Conservation (phyloP, 2,888 invertebrate genomes). For the Lamellibrachia columna region DNA sequence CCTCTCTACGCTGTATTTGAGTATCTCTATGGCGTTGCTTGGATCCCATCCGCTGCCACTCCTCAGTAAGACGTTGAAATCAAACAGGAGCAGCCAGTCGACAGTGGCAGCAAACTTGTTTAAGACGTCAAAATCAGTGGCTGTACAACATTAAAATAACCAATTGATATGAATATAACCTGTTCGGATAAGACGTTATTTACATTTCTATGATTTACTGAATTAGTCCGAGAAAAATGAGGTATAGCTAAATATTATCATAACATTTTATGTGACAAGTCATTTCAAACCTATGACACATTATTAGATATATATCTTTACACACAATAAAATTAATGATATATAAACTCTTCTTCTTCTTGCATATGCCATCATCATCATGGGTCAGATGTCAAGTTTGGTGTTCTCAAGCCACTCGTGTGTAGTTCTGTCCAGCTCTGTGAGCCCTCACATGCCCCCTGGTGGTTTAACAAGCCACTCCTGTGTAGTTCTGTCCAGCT, state of each 20-base stretch:
- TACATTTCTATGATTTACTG: not conserved
- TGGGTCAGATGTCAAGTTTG: too few species aligned
- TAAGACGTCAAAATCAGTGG: conserved; percentile 65
- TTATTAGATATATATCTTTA: too few species aligned
- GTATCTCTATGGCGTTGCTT: conserved; percentile 74
- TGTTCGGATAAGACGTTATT: not conserved
- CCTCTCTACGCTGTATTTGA: conserved; percentile 69
- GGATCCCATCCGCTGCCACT: conserved; percentile 73
- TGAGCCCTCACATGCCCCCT: too few species aligned
- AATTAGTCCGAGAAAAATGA: not conserved
- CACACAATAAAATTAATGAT: too few species aligned
- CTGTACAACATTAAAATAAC: conserved; percentile 43
- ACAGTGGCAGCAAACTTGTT: conserved; percentile 72
- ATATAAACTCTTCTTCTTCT: too few species aligned
- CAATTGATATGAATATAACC: not conserved
- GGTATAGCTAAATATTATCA: not conserved
- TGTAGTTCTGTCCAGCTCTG: too few species aligned
- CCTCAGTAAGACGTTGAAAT: conserved; percentile 76
- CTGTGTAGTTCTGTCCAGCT: too few species aligned
- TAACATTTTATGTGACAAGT: not conserved
- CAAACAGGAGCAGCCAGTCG: conserved; percentile 75
- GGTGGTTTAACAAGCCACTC: too few species aligned
- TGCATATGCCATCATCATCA: too few species aligned
- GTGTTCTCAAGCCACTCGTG: too few species aligned
- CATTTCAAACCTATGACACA: too few species aligned